Base-by-base conservation (phyloP, 2,797 vertebrate genomes). In the Pelodytes ibericus region DNA sequence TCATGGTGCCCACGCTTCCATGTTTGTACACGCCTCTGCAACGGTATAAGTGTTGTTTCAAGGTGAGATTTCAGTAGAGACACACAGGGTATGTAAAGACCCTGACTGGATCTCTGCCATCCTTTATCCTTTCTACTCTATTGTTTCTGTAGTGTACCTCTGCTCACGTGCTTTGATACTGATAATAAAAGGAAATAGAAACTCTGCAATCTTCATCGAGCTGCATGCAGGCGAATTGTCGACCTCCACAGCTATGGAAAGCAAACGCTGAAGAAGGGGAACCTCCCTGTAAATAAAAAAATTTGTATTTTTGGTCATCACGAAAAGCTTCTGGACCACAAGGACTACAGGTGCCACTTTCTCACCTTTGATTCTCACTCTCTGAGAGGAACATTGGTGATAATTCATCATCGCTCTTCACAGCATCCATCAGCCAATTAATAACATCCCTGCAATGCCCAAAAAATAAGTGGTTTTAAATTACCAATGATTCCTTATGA, bases 211-310 rank as follows among this genome's bases (percentile, higher is more conserved):
- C 81, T 95, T 97, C 70, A 75, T 89, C 76, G 94, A 93, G 87
- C 81, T 95, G 82, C 92, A 90, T 44, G 87, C 89, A 65, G 96
- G 97, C 85, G 90, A 93, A 49, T 87, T 86, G 83, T 99, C 96
- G 65, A 95, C 96, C 82, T 99, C 95, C 61, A 98, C 87, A 2
- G 96, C 93, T 2, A 99, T 85, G 77, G 91, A 89, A 80, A 99
- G 81, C 95, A 99, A 97, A 84, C 88, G 89, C 85, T 99, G 96
- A 65, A 99, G 90, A 80, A 94, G 86, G 15, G 90, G 90, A 70
- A 93, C 91, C 3, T 91, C 87, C 89, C 92, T 93, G 81, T 49
- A 18, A 33, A 56, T 1, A 33, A 26, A 49, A 2, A 49, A 33
- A 1, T 11, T 44, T 13, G 41, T 10, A 44, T 13, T 44, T 10